phyloP scores from a whole-genome alignment of 1,140 invertebrate genomes.

The Sogatella furcifera region DNA sequence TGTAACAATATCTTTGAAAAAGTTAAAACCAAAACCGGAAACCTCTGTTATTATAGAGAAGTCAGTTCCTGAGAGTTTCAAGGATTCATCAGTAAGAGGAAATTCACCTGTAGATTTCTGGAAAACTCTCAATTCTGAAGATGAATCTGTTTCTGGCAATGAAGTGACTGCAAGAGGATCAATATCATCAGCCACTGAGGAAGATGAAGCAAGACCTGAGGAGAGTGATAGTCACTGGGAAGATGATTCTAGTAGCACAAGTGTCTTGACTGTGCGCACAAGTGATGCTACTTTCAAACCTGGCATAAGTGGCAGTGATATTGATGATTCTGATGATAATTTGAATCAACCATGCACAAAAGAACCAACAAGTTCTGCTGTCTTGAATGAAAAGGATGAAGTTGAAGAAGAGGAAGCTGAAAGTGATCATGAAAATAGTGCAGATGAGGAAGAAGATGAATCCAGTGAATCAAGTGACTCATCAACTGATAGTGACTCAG shows the following conservation, averaged over 20 bases:
- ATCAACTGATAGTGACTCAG: constrained; percentile 11
- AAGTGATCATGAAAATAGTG: constrained; percentile 8
- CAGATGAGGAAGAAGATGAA: constrained; percentile 6
- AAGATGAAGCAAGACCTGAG: constrained; percentile 18
- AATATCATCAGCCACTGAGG: constrained; percentile 8
- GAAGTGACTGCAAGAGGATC: constrained; percentile 3
- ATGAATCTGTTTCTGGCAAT: background rate
- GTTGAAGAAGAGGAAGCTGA: background rate
- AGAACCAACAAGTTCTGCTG: background rate
- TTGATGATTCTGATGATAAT: constrained; percentile 15
- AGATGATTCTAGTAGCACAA: constrained; percentile 27
- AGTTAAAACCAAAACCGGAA: constrained; percentile 1
- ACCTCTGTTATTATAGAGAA: background rate
- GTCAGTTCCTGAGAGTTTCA: background rate
- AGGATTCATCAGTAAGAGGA: background rate
- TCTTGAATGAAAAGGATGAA: background rate
- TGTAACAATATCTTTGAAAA: constrained; percentile 9
- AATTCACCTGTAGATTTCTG: constrained; percentile 21
- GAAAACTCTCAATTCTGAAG: constrained; percentile 20
- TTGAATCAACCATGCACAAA: too few relatives aligned
- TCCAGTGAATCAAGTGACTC: constrained; percentile 7
- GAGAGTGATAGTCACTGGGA: constrained; percentile 24
- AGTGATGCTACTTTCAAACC: constrained; percentile 8
- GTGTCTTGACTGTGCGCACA: constrained; percentile 24
- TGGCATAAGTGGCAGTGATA: constrained; percentile 15